Evolutionary conservation across 1,140 invertebrate species (phyloP).

Genomic region (Dendrolimus kikuchii): DNA sequence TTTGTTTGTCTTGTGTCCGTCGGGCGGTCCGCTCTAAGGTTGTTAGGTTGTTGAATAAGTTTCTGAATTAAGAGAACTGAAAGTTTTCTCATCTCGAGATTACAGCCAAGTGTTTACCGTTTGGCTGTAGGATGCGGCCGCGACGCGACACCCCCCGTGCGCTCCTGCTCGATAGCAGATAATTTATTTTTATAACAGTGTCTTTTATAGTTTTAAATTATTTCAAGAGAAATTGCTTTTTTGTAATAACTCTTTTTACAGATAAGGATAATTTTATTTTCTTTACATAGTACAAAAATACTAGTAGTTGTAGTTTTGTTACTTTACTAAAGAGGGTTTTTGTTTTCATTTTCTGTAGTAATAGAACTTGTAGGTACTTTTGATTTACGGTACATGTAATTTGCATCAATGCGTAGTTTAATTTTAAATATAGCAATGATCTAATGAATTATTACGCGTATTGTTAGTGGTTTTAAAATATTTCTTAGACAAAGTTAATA

Average conservation of each 20-base stretch:
- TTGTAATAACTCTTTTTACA: neutral
- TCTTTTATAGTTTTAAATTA: slow-evolving; percentile 16
- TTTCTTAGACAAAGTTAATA: too few relatives aligned
- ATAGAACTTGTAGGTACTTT: too few relatives aligned
- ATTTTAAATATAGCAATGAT: too few relatives aligned
- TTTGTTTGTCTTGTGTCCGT: slow-evolving; percentile 64
- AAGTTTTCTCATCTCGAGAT: slow-evolving; percentile 74
- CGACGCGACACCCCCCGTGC: slow-evolving; percentile 44
- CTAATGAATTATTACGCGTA: too few relatives aligned
- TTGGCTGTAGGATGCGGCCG: slow-evolving; percentile 62
- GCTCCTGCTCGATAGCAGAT: slow-evolving; percentile 32
- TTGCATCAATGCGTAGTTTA: too few relatives aligned
- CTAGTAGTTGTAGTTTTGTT: too few relatives aligned
- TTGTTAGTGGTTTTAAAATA: too few relatives aligned
- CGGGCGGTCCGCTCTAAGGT: slow-evolving; percentile 66
- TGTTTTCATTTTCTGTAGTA: too few relatives aligned
- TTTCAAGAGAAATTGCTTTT: slow-evolving; percentile 1
- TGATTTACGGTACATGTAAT: too few relatives aligned
- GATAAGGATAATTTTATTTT: too few relatives aligned
- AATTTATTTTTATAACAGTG: slow-evolving; percentile 30
- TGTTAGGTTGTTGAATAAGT: slow-evolving; percentile 72
- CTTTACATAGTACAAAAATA: too few relatives aligned
- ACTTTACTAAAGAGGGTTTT: too few relatives aligned
- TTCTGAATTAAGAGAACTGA: slow-evolving; percentile 74
- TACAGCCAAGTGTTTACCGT: slow-evolving; percentile 74